These are phyloP conservation scores for Tragelaphus eurycerus DNA, from an alignment of 2,797 vertebrate species.

Conservation along the genomic window DNA sequence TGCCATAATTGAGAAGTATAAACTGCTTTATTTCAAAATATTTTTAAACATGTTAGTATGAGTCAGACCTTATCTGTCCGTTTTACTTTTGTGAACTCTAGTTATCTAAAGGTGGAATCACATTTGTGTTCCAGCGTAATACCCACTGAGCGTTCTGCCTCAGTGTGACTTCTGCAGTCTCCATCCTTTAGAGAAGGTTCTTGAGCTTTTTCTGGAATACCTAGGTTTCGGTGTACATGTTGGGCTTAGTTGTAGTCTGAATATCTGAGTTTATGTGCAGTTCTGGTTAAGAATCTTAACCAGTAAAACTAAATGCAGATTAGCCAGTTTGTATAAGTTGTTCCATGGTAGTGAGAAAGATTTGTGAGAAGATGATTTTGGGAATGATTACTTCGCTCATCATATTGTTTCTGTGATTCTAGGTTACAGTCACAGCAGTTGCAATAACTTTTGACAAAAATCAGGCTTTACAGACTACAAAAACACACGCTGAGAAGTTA, in stretches of 20 bases:
- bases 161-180: background rate
- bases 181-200: background rate
- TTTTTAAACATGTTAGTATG: background rate
- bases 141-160: background rate
- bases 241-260: background rate
- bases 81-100: background rate
- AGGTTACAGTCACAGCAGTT: slow-evolving; percentile 97
- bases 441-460: slow-evolving; percentile 97
- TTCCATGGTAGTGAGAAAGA: background rate
- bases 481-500: slow-evolving; percentile 85
- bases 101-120: background rate
- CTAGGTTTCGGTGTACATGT: background rate
- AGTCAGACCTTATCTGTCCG: background rate
- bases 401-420: slow-evolving; percentile 62
- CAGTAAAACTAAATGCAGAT: background rate
- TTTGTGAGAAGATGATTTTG: background rate
- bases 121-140: background rate
- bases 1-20: background rate
- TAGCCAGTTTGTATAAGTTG: background rate
- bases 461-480: slow-evolving; percentile 88
- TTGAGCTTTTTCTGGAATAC: background rate
- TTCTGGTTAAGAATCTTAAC: slow-evolving; percentile 9
- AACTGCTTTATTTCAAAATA: background rate
- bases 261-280: background rate
- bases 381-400: background rate